Percentiles rank a stretch among this genome's conserved stretches.
These are phyloP conservation scores for Cantharis nigra DNA, from an alignment of 2,888 invertebrate genomes.

Conservation along the genomic window DNA sequence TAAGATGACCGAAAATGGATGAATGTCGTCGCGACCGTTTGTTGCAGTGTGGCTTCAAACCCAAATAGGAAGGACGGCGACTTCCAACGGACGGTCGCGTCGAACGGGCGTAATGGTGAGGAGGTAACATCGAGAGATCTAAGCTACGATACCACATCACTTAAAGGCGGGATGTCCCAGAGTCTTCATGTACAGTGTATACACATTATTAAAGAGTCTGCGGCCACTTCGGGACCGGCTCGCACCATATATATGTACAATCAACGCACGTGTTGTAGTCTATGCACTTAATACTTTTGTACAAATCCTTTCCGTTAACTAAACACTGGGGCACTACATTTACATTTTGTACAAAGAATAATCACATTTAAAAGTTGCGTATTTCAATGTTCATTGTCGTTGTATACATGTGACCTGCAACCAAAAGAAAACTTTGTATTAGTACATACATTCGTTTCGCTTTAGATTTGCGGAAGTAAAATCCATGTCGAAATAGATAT, in stretches of 20 bases:
- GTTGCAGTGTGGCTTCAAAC: conserved; percentile 34
- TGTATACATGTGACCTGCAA: conserved; percentile 55
- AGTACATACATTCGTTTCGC: not conserved
- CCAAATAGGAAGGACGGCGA: conserved; percentile 33
- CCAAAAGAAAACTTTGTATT: conserved; percentile 30
- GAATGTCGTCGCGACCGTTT: conserved; percentile 37
- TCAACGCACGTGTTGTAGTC: conserved; percentile 49
- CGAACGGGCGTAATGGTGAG: conserved; percentile 34
- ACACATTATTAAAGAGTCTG: conserved; percentile 35
- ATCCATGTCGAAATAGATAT: not conserved
- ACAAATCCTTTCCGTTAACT: conserved; percentile 54
- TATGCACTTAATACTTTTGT: conserved; percentile 43
- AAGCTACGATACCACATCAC: conserved; percentile 56
- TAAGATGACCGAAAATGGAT: conserved; percentile 33
- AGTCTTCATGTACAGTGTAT: conserved; percentile 39
- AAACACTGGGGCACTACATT: conserved; percentile 59
- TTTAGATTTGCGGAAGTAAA: too few relatives aligned
- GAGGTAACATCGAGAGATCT: conserved; percentile 65
- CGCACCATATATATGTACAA: conserved; percentile 49
- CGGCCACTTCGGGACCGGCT: conserved; percentile 49
- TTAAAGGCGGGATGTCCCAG: conserved; percentile 49
- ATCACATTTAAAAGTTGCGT: conserved; percentile 63
- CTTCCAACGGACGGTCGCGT: conserved; percentile 35
- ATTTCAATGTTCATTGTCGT: conserved; percentile 58
- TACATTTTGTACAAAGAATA: conserved; percentile 67